Evolutionary conservation across 2,888 invertebrate species (phyloP), one percentile per base, ranked within the genome.

Genomic region (Hirudinaria manillensis): DNA sequence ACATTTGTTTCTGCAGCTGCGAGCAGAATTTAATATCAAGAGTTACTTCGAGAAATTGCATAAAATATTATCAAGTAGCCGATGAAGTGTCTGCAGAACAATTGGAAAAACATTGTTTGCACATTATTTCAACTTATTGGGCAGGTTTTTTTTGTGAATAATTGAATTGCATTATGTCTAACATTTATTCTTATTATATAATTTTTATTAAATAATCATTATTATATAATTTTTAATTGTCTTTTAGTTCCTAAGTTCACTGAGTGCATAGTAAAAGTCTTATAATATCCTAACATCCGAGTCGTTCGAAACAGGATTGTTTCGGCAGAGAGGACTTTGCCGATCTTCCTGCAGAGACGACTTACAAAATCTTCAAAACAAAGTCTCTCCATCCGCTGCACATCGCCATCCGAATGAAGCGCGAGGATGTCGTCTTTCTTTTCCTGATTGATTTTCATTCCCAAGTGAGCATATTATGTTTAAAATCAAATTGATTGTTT

Each of bases 391-490:
- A 91, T 85, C 93, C 94, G 1, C 87, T 97, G 45, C 95, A 96
- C 86, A 90, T 93, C 19, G 94, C 96, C 27, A 92, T 97, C 29
- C 87, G 93, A 53, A 88, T 95, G 34, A 87, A 91, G 82, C 87
- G 97, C 38, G 96, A 97, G 83, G 97, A 97, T 85, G 96, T 96
- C 3, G 93, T 97, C 4, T 94, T 95, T 86, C 88, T 97, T 74
- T 96, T 92, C 84, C 89, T 97, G 74, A 92, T 95, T 70, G 95
- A 97, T 85, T 92, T 92, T 86, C 90, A 92, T 82, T 89, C 91
- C 36, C 90, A 91, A 89, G 94, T 96, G 85, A 91, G 89, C 81
- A 61, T 36, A 36, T 19, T 10, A 19, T 29, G 16, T 45, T 45
- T 16, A 45, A 45, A 45, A 45, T 45, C 45, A 45, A 45, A 6